phyloP scores from a whole-genome alignment of 2,888 invertebrate genomes.

The Lithodes maja region DNA sequence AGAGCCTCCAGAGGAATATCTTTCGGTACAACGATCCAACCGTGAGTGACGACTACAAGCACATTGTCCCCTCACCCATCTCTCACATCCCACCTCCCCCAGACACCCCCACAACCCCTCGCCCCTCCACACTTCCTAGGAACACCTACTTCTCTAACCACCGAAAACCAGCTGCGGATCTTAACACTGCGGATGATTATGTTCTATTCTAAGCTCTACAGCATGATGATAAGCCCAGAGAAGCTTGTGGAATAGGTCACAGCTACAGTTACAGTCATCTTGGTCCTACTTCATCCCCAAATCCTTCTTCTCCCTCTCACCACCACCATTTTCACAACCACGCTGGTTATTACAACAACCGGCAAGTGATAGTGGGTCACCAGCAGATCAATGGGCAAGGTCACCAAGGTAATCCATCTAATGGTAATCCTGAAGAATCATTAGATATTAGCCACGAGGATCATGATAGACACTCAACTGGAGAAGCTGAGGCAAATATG shows the following conservation, averaged over 20 bases:
- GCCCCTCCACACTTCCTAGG: slow-evolving; percentile 84
- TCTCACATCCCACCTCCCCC: slow-evolving; percentile 36
- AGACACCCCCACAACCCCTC: slow-evolving; percentile 67
- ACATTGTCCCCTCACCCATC: slow-evolving; percentile 38
- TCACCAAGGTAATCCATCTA: slow-evolving; percentile 52
- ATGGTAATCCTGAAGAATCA: slow-evolving; percentile 63
- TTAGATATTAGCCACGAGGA: slow-evolving; percentile 62
- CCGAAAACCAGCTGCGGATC: slow-evolving; percentile 71
- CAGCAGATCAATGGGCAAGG: slow-evolving; percentile 56
- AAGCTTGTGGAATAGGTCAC: slow-evolving; percentile 60
- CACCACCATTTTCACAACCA: slow-evolving; percentile 69
- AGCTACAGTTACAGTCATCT: slow-evolving; percentile 69
- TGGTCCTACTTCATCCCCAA: slow-evolving; percentile 49
- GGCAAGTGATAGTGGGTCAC: slow-evolving; percentile 51
- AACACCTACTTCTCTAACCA: slow-evolving; percentile 78
- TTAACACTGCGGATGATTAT: slow-evolving; percentile 73
- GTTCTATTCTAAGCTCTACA: slow-evolving; percentile 73
- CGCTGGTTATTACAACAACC: slow-evolving; percentile 61
- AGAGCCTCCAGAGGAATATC: slow-evolving; percentile 71
- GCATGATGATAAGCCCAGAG: slow-evolving; percentile 60
- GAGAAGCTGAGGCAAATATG: slow-evolving; percentile 73
- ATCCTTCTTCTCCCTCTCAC: slow-evolving; percentile 54
- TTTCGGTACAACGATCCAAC: slow-evolving; percentile 78
- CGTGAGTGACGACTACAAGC: slow-evolving; percentile 52
- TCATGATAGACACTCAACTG: slow-evolving; percentile 71